These are phyloP conservation scores for Julus scanicus DNA, from an alignment of 2,888 invertebrate species.

Conservation along the genomic window DNA sequence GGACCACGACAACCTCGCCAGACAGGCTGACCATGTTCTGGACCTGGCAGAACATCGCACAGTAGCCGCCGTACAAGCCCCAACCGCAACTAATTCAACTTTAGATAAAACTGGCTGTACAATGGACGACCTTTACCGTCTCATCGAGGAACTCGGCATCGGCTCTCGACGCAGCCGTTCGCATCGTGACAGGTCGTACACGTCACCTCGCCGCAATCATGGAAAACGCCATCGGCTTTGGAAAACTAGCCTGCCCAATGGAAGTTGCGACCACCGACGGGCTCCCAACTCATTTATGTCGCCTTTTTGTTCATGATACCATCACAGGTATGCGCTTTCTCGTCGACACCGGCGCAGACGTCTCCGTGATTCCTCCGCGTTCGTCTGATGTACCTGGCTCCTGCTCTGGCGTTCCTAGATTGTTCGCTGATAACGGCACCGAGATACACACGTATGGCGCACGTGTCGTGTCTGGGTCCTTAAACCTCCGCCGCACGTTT, in stretches of 20 bases:
- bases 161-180: not conserved
- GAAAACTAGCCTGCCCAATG: not conserved
- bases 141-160: not conserved
- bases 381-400: not conserved
- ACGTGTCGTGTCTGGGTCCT: not conserved
- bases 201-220: not conserved
- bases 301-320: not conserved
- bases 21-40: not conserved
- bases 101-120: not conserved
- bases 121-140: not conserved
- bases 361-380: not conserved
- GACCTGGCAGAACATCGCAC: not conserved
- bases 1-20: not conserved
- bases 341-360: not conserved
- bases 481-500: not conserved
- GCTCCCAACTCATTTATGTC: not conserved
- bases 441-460: not conserved
- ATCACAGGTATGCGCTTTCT: not conserved
- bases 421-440: not conserved
- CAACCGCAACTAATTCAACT: not conserved
- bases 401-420: not conserved
- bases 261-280: not conserved
- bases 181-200: not conserved
- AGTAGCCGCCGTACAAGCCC: not conserved
- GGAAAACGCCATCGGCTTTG: not conserved